Base-by-base conservation (phyloP, 1,140 invertebrate genomes). In the Doryteuthis pealeii region DNA sequence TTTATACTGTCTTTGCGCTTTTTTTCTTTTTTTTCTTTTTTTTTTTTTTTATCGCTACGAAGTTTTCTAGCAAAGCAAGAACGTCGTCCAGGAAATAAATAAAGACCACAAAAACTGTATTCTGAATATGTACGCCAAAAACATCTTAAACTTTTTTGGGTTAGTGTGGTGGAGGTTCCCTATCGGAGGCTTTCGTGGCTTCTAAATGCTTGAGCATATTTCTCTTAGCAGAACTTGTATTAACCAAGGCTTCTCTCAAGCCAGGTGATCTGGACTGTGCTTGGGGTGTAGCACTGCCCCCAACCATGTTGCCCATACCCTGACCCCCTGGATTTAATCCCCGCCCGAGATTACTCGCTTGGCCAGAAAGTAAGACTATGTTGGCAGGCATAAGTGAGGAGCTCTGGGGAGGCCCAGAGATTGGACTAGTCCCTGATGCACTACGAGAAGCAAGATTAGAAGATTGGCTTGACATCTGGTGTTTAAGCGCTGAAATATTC, bases 201-300 rank as follows among this genome's bases (percentile, higher is more conserved):
- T 81, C 80, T 75, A 84, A 78, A 75, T 82, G 82, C 72, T 84
- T 84, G 74, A 82, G 82, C 81, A 84, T 80, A 74, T 78, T 81
- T 54, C 82, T 77, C 75, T 84, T 84, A 33, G 80, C 82, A 65
- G 81, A 79, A 54, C 81, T 80, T n/a, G 82, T 80, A 72, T 82
- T 84, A 35, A 84, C 70, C 43, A 78, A 35, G 8, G 74, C 69
- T 22, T 79, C 78, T 31, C 78, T 74, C 62, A 76, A 69, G 18
- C 76, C 40, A 4, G 65, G 74, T 40, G 80, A 79, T 14, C 45
- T 45, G 40, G 70, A 30, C 26, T 71, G 70, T 43, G 70, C 26
- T 40, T 49, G 70, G 1, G 70, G 26, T 4, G 40, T 49, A 40
- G 35, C 22, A 15, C 40, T 54, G 10, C 40, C 70, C 26, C 26